Evolutionary conservation across 2,797 vertebrate species (phyloP).

Genomic region (Phylloscopus collybita): DNA sequence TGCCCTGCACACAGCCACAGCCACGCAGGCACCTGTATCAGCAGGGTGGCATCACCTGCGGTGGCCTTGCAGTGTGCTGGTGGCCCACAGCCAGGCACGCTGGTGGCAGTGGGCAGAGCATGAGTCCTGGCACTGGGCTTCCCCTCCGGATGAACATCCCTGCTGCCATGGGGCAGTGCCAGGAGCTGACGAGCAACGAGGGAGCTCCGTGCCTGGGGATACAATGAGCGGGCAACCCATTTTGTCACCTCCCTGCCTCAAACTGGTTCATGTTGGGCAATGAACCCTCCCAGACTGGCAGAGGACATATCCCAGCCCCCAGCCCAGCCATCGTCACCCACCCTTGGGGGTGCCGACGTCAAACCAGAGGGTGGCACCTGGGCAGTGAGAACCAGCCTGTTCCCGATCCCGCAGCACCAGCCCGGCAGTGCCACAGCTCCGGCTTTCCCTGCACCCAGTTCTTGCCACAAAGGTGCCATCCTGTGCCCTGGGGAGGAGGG

Average conservation of each 20-base stretch:
- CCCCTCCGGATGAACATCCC: conserved; percentile 23
- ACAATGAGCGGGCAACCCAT: conserved; percentile 26
- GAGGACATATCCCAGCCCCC: background rate
- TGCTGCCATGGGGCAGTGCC: conserved; percentile 32
- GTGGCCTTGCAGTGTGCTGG: background rate
- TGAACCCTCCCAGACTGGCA: conserved; percentile 9
- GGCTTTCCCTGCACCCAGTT: background rate
- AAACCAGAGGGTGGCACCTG: conserved; percentile 18
- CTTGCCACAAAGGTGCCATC: background rate
- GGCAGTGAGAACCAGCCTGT: background rate
- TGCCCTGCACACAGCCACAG: background rate
- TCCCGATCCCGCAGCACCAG: background rate
- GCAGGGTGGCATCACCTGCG: background rate
- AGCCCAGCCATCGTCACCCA: background rate
- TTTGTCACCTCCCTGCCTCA: conserved; percentile 8
- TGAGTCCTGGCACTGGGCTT: conserved; percentile 12
- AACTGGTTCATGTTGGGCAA: background rate
- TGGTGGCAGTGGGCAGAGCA: background rate
- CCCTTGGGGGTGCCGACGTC: conserved; percentile 7
- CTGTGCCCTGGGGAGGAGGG: background rate
- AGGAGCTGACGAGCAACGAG: background rate
- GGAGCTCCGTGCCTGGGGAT: background rate
- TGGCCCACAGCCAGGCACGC: background rate
- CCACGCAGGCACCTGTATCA: rapidly evolving
- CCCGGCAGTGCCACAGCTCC: background rate